Evolutionary conservation across 2,113 vertebrate species (phyloP).

Genomic region (Albula glossodonta): DNA sequence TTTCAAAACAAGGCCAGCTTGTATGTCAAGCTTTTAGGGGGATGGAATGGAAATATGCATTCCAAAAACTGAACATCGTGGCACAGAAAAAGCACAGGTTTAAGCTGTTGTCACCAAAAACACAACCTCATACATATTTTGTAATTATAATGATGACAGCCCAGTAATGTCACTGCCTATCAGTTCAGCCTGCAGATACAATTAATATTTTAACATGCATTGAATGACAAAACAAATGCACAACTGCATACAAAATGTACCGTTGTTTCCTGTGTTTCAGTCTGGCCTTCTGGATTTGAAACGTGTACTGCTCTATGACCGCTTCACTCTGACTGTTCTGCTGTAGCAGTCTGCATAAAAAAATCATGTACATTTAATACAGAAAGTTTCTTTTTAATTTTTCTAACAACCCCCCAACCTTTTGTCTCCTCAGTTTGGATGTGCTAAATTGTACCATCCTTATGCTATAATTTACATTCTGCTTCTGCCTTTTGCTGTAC

Average conservation of each 20-base stretch:
- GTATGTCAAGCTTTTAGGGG: not conserved
- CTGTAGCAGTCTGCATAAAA: constrained; percentile 53
- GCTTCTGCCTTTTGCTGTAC: no score
- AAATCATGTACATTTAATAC: not conserved
- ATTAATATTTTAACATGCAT: not conserved
- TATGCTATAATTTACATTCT: no score
- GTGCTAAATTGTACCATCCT: no score
- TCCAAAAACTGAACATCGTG: not conserved
- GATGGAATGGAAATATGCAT: not conserved
- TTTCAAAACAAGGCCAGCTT: not conserved
- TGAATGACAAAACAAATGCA: not conserved
- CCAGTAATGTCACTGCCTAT: not conserved
- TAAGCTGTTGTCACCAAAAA: not conserved
- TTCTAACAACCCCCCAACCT: not conserved
- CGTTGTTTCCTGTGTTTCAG: constrained; percentile 67
- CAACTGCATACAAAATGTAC: constrained; percentile 41
- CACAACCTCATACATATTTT: not conserved
- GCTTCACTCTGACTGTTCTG: constrained; percentile 59
- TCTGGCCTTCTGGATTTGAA: constrained; percentile 67
- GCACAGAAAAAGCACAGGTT: not conserved
- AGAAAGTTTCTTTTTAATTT: not conserved
- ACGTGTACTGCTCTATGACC: constrained; percentile 58
- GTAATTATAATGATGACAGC: not conserved
- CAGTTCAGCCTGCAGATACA: not conserved
- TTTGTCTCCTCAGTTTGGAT: not conserved